These are phyloP conservation scores for Stegostoma tigrinum DNA, from an alignment of 2,113 vertebrate species.

Conservation along the genomic window DNA sequence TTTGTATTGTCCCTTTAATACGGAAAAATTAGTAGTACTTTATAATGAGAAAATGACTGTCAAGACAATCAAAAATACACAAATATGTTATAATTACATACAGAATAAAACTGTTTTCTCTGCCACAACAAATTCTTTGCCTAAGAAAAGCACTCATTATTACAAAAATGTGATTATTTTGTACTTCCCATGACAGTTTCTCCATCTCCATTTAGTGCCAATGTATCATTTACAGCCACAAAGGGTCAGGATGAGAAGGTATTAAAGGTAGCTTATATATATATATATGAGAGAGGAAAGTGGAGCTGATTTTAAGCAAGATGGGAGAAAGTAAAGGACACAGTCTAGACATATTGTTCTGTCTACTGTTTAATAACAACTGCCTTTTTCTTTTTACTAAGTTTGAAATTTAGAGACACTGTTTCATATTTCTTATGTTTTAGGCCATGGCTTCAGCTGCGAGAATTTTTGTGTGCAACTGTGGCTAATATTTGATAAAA, in stretches of 20 bases:
- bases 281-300: background rate
- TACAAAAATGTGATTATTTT: background rate
- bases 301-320: background rate
- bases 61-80: background rate
- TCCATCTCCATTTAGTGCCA: background rate
- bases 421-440: background rate
- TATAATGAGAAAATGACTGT: background rate
- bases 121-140: background rate
- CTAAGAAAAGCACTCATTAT: background rate
- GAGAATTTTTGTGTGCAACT: background rate
- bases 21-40: background rate
- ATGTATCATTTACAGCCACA: background rate
- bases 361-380: background rate
- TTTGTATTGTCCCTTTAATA: background rate
- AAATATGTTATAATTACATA: background rate
- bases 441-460: background rate
- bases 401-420: background rate
- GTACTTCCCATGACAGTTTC: background rate
- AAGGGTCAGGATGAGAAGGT: background rate
- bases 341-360: background rate
- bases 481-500: background rate
- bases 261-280: background rate
- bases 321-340: background rate
- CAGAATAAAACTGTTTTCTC: background rate
- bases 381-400: background rate